These are phyloP conservation scores for Pantherophis guttatus DNA, from an alignment of 2,113 vertebrate genomes.

Conservation along the genomic window DNA sequence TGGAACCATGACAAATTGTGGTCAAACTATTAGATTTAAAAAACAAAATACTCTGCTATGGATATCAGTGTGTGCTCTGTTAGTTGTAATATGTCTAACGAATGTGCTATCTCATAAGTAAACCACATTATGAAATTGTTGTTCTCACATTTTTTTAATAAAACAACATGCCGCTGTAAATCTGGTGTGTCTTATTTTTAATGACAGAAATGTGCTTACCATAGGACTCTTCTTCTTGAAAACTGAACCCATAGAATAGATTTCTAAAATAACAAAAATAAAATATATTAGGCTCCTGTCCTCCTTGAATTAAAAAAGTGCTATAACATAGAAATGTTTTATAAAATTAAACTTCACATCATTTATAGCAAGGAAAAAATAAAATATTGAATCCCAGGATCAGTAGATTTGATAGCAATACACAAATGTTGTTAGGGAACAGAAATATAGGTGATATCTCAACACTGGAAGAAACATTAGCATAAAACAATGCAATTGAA, in stretches of 20 bases:
- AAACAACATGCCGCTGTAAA: slow-evolving; percentile 62
- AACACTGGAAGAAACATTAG: slow-evolving; percentile 1
- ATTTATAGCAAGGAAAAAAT: slow-evolving; percentile 15
- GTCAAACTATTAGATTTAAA: slow-evolving; percentile 24
- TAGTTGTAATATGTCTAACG: slow-evolving; percentile 51
- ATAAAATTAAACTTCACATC: not conserved
- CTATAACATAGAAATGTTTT: not conserved
- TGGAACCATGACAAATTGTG: slow-evolving; percentile 15
- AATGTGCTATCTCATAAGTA: slow-evolving; percentile 48
- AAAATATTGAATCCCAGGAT: slow-evolving; percentile 22
- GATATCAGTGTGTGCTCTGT: slow-evolving; percentile 41
- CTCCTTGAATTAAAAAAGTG: not conserved
- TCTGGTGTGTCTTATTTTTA: slow-evolving; percentile 65
- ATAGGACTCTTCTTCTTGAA: slow-evolving; percentile 50
- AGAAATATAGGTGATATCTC: not conserved
- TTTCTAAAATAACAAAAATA: slow-evolving; percentile 32
- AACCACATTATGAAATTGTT: slow-evolving; percentile 52
- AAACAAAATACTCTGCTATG: slow-evolving; percentile 21
- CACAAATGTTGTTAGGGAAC: not conserved
- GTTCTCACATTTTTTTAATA: slow-evolving; percentile 66
- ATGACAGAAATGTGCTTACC: slow-evolving; percentile 63
- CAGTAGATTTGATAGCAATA: slow-evolving; percentile 2
- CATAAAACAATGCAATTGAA: not conserved
- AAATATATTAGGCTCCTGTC: slow-evolving; percentile 13
- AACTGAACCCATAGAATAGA: slow-evolving; percentile 18